Percentiles rank a stretch among this genome's conserved stretches.
Conservation (phyloP, 2,797 vertebrate genomes). For the Pseudochromis fuscus region DNA sequence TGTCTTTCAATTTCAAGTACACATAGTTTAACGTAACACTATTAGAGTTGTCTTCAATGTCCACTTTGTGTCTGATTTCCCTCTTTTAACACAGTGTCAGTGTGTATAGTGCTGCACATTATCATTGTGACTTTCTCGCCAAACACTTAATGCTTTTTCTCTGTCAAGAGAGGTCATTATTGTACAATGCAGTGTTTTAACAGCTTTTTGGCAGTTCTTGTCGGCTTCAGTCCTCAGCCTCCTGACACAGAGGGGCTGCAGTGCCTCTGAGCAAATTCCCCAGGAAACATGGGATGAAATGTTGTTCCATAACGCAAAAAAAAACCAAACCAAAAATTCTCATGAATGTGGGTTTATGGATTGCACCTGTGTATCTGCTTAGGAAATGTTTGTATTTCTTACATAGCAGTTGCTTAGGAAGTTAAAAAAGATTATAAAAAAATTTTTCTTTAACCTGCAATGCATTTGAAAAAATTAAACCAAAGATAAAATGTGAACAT, state of each 20-base stretch:
- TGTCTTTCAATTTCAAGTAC: background rate
- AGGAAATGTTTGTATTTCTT: slow-evolving; percentile 10
- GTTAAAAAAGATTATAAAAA: no score
- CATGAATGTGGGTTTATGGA: slow-evolving; percentile 19
- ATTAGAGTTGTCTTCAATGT: slow-evolving; percentile 2
- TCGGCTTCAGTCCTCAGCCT: slow-evolving; percentile 45
- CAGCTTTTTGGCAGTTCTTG: slow-evolving; percentile 53
- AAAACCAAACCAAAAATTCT: slow-evolving; percentile 21
- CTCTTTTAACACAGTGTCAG: slow-evolving; percentile 59
- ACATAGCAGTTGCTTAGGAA: background rate
- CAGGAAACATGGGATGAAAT: slow-evolving; percentile 52
- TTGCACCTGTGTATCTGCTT: slow-evolving; percentile 52
- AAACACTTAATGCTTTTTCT: slow-evolving; percentile 49
- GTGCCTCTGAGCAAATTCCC: slow-evolving; percentile 61
- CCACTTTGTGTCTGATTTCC: slow-evolving; percentile 43
- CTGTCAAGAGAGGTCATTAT: slow-evolving; percentile 56
- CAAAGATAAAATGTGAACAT: background rate
- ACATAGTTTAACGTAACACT: background rate
- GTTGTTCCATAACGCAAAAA: slow-evolving; percentile 46
- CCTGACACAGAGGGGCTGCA: slow-evolving; percentile 35
- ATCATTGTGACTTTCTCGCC: slow-evolving; percentile 23
- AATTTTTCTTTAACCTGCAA: no score
- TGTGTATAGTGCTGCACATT: slow-evolving; percentile 16
- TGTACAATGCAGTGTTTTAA: slow-evolving; percentile 61
- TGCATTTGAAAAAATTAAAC: background rate